Conservation (phyloP, 2,888 invertebrate genomes). For the Axea sp. region DNA sequence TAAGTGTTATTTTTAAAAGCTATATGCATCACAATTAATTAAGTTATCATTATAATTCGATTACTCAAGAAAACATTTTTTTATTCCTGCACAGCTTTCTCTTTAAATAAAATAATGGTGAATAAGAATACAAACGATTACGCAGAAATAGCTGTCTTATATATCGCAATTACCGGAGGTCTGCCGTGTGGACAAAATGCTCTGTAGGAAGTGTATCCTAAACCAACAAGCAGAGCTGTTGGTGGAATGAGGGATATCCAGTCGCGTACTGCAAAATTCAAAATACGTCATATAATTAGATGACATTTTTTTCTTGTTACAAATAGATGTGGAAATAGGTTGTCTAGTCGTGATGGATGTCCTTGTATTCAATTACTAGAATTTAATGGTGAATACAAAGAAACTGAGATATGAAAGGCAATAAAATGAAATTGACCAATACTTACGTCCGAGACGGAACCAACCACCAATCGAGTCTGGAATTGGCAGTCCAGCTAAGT, state of each 20-base stretch:
- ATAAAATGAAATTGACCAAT: background rate
- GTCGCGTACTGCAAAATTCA: slow-evolving; percentile 86
- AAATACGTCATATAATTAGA: slow-evolving; percentile 10
- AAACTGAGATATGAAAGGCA: too few species aligned
- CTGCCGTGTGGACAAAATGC: slow-evolving; percentile 86
- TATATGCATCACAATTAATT: too few species aligned
- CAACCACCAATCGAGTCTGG: slow-evolving; percentile 91
- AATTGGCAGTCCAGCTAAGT: slow-evolving; percentile 90
- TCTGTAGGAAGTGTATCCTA: slow-evolving; percentile 89
- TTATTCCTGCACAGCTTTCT: too few species aligned
- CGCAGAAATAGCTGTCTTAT: slow-evolving; percentile 9
- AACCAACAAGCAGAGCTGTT: slow-evolving; percentile 87
- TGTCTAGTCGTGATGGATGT: background rate
- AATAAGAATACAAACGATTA: background rate
- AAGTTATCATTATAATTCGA: too few species aligned
- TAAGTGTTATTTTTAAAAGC: too few species aligned
- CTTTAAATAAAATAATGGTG: too few species aligned
- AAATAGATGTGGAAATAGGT: slow-evolving; percentile 32
- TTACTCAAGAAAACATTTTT: too few species aligned
- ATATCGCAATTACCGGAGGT: slow-evolving; percentile 70
- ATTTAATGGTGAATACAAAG: too few species aligned
- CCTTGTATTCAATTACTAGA: too few species aligned
- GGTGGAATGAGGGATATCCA: slow-evolving; percentile 91
- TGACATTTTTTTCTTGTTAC: slow-evolving; percentile 12
- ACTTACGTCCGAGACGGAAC: slow-evolving; percentile 89